Evolutionary conservation across 2,888 invertebrate species (phyloP).

Genomic region (Cheilosia vernalis): DNA sequence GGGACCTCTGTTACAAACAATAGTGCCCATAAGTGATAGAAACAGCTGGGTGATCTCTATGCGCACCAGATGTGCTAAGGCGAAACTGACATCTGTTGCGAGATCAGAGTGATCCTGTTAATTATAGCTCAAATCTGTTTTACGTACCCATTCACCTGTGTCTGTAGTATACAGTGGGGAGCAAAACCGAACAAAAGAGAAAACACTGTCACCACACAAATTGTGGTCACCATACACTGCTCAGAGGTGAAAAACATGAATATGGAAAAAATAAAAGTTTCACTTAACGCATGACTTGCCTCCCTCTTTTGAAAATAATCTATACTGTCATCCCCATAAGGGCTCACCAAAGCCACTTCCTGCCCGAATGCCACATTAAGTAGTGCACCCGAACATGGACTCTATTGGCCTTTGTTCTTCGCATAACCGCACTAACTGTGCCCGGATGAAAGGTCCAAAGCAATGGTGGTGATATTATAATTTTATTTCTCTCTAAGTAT

Average conservation of each 20-base stretch:
- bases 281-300: constrained; percentile 70
- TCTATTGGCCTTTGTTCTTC: constrained; percentile 45
- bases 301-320: constrained; percentile 28
- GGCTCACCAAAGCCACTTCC: constrained; percentile 69
- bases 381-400: constrained; percentile 57
- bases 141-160: constrained; percentile 49
- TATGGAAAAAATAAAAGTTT: constrained; percentile 46
- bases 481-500: not conserved
- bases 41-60: not conserved
- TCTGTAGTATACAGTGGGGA: not conserved
- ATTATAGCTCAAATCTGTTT: constrained; percentile 21
- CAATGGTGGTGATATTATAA: constrained; percentile 41
- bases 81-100: constrained; percentile 37
- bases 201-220: constrained; percentile 54
- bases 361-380: constrained; percentile 49
- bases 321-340: constrained; percentile 24
- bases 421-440: constrained; percentile 26
- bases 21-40: not conserved
- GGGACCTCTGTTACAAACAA: not conserved
- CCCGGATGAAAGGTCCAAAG: constrained; percentile 40
- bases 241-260: constrained; percentile 46
- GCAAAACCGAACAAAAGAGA: constrained; percentile 46
- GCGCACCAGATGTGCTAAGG: constrained; percentile 36
- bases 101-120: constrained; percentile 40
- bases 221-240: constrained; percentile 55